These are phyloP conservation scores for Quadriops clusia DNA, from an alignment of 2,888 invertebrate genomes.

Conservation along the genomic window DNA sequence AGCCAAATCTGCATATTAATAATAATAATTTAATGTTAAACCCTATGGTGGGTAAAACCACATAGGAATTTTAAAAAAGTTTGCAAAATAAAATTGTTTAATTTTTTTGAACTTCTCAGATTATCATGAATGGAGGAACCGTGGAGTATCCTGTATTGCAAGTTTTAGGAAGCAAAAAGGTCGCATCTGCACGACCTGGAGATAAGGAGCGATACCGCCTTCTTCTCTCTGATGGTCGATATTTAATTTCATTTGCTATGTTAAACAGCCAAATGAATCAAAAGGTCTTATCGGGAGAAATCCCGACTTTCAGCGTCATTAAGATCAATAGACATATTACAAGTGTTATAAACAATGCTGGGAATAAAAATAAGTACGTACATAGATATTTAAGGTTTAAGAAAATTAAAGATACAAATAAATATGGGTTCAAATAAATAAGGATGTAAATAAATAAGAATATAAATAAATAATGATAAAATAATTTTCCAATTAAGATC, in stretches of 20 bases:
- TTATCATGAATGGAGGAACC: constrained; percentile 64
- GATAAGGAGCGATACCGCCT: constrained; percentile 66
- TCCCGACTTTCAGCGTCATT: constrained; percentile 60
- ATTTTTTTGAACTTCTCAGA: no score
- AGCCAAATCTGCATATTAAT: no score
- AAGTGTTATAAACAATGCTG: constrained; percentile 65
- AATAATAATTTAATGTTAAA: no score
- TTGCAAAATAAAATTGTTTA: no score
- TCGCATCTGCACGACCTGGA: constrained; percentile 49
- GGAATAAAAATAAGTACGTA: constrained; percentile 58
- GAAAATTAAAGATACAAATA: no score
- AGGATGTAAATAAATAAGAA: no score
- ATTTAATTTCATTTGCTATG: constrained; percentile 82
- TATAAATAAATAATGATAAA: no score
- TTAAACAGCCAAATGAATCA: constrained; percentile 70
- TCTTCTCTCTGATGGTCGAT: constrained; percentile 76
- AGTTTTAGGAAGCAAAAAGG: constrained; percentile 67
- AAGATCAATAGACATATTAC: constrained; percentile 70
- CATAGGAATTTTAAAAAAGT: no score
- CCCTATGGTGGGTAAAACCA: no score
- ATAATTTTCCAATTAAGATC: no score
- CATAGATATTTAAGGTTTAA: no score
- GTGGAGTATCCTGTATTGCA: constrained; percentile 67
- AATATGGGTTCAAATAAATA: no score
- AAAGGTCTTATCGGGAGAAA: constrained; percentile 38